Evolutionary conservation across 2,797 vertebrate genomes (phyloP).

Genomic region (Cuniculus paca): DNA sequence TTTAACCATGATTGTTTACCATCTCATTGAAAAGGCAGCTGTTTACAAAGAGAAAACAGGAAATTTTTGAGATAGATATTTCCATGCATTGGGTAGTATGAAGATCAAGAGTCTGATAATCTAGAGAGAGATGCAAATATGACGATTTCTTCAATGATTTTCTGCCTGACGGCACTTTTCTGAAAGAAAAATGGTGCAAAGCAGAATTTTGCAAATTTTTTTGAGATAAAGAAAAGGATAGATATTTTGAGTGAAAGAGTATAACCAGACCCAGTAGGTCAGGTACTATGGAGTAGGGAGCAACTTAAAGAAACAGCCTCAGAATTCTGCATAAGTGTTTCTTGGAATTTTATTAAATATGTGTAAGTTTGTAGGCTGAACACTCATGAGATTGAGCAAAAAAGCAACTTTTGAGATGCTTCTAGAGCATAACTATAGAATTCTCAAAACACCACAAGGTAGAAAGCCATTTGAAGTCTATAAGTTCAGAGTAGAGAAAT

Average conservation of each 20-base stretch:
- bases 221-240: neutral
- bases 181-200: neutral
- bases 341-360: neutral
- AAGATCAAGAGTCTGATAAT: neutral
- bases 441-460: neutral
- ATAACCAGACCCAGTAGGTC: neutral
- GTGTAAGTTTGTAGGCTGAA: neutral
- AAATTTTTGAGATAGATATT: neutral
- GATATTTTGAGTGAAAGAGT: neutral
- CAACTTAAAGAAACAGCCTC: neutral
- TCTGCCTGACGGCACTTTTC: neutral
- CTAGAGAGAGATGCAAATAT: neutral
- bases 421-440: neutral
- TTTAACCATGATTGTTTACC: neutral
- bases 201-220: neutral
- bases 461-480: neutral
- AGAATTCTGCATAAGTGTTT: neutral
- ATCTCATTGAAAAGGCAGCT: neutral
- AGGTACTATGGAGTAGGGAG: neutral
- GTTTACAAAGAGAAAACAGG: neutral
- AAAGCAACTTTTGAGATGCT: neutral
- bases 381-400: neutral
- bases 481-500: neutral
- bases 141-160: neutral
- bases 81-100: neutral